Evolutionary conservation across 2,888 invertebrate genomes (phyloP).

Genomic region (Drosophila emarginata): DNA sequence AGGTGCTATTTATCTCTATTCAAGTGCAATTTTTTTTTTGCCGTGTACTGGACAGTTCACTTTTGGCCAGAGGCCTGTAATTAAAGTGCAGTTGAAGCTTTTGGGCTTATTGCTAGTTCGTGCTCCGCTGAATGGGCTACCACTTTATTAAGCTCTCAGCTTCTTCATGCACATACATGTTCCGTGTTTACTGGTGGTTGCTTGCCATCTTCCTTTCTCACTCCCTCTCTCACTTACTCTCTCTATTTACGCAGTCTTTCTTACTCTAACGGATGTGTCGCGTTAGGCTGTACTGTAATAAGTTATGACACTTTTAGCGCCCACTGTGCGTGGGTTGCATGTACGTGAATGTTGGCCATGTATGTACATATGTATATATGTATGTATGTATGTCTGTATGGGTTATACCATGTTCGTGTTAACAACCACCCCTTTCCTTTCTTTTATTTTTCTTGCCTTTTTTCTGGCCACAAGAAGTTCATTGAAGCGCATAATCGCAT

Average conservation of each 20-base stretch:
- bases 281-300: constrained; percentile 56
- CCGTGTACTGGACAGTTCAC: neutral
- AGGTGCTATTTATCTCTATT: neutral
- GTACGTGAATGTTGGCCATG: neutral
- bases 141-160: constrained; percentile 52
- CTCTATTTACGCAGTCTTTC: constrained; percentile 22
- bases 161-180: constrained; percentile 1
- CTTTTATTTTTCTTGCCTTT: constrained; percentile 1
- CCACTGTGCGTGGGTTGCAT: constrained; percentile 53
- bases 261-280: constrained; percentile 54
- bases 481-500: constrained; percentile 77
- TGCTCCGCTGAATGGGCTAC: constrained; percentile 41
- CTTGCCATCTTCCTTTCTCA: neutral
- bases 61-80: constrained; percentile 37
- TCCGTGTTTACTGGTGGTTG: neutral
- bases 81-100: constrained; percentile 67
- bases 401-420: constrained; percentile 12
- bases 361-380: neutral
- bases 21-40: neutral
- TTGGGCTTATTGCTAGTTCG: constrained; percentile 47
- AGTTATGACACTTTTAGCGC: constrained; percentile 71
- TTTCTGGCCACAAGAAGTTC: constrained; percentile 65
- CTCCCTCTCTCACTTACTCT: neutral
- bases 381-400: constrained; percentile 17
- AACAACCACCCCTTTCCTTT: constrained; percentile 34